phyloP scores from a whole-genome alignment of 2,888 invertebrate species.

The Apamea monoglypha region DNA sequence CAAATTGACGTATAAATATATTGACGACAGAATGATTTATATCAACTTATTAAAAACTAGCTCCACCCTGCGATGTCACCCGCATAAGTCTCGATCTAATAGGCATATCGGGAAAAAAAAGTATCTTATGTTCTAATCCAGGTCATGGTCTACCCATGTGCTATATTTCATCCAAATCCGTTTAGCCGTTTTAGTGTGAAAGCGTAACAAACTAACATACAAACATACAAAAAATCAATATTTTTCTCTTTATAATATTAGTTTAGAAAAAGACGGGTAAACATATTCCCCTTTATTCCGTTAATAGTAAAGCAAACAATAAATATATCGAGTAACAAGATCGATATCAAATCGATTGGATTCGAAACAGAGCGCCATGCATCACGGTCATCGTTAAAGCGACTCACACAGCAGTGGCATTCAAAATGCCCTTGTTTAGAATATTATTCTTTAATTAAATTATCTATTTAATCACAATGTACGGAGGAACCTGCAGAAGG shows the following conservation, averaged over 20 bases:
- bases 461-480: not conserved
- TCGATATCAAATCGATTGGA: not conserved
- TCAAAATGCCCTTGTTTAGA: not conserved
- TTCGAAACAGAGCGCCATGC: not conserved
- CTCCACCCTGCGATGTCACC: not conserved
- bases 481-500: not conserved
- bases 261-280: no score
- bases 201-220: no score
- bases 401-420: not conserved
- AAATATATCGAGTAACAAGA: not conserved
- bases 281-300: no score
- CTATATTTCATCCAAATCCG: no score
- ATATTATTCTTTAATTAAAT: not conserved
- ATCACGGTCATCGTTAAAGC: not conserved
- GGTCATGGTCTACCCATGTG: no score
- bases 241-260: no score
- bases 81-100: not conserved
- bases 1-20: no score
- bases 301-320: not conserved
- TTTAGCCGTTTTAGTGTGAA: no score
- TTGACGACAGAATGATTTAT: not conserved
- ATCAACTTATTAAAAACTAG: not conserved
- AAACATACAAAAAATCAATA: no score
- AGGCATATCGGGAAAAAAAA: not conserved
- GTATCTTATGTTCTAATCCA: no score